Conservation (phyloP, 2,113 vertebrate genomes). For the Orthonyx spaldingii region DNA sequence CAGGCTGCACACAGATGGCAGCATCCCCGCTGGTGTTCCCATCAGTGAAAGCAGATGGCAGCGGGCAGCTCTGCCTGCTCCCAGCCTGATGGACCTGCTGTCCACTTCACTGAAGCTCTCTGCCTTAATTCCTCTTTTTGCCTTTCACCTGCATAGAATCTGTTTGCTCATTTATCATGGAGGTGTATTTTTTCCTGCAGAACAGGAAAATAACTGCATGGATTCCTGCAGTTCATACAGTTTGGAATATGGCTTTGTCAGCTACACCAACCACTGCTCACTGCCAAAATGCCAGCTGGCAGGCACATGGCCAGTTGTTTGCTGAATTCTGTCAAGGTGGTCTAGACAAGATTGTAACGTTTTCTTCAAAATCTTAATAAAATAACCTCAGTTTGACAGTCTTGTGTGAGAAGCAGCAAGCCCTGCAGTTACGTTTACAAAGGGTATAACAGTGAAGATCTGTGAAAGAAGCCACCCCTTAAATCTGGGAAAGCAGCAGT, state of each 20-base stretch:
- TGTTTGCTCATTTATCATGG: background rate
- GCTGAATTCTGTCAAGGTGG: background rate
- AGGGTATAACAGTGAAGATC: rapidly evolving
- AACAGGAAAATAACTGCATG: background rate
- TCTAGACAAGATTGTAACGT: background rate
- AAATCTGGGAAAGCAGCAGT: background rate
- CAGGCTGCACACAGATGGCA: background rate
- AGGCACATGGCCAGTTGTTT: background rate
- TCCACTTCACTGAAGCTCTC: background rate
- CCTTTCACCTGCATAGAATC: background rate
- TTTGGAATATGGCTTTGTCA: background rate
- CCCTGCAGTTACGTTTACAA: background rate
- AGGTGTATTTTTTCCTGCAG: background rate
- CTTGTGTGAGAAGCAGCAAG: background rate
- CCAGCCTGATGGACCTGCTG: background rate
- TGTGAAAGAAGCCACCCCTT: background rate
- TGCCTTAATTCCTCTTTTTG: background rate
- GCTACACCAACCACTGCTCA: background rate
- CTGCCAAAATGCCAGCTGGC: background rate
- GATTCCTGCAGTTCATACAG: background rate
- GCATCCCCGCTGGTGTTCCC: background rate
- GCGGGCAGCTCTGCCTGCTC: background rate
- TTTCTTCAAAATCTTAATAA: background rate
- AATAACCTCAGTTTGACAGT: background rate
- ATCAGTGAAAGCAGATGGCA: background rate